Evolutionary conservation across 2,888 invertebrate species (phyloP).

Genomic region (Thymelicus lineola): DNA sequence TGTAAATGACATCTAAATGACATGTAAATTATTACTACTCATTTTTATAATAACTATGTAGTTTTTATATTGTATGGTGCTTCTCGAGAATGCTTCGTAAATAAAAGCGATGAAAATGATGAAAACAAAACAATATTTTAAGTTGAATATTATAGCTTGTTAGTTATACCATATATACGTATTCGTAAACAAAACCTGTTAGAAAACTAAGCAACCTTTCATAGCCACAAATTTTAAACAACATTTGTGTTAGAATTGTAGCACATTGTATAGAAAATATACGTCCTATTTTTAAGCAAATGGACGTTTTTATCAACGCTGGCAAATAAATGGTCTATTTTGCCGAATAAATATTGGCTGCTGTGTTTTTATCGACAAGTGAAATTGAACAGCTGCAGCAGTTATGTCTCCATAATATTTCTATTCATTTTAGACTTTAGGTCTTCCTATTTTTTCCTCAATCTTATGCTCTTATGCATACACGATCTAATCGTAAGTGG

Average conservation of each 20-base stretch:
- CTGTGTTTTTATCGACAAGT: neutral
- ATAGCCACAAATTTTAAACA: neutral
- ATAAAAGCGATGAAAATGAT: too few species aligned
- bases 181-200: neutral
- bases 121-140: too few species aligned
- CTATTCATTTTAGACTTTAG: neutral
- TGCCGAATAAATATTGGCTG: slow-evolving; percentile 4
- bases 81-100: too few species aligned
- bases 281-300: slow-evolving; percentile 1
- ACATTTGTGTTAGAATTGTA: neutral
- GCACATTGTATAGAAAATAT: neutral
- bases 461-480: too few species aligned
- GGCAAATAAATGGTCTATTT: neutral
- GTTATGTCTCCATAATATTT: neutral
- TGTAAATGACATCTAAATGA: too few species aligned
- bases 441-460: neutral
- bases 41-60: too few species aligned
- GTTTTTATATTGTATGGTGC: too few species aligned
- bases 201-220: neutral
- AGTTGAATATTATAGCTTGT: too few species aligned
- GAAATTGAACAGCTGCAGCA: neutral
- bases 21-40: too few species aligned
- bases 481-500: neutral
- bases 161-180: too few species aligned
- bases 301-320: slow-evolving; percentile 1